Base-by-base conservation (phyloP, 2,888 invertebrate species). In the Acronicta alni region DNA sequence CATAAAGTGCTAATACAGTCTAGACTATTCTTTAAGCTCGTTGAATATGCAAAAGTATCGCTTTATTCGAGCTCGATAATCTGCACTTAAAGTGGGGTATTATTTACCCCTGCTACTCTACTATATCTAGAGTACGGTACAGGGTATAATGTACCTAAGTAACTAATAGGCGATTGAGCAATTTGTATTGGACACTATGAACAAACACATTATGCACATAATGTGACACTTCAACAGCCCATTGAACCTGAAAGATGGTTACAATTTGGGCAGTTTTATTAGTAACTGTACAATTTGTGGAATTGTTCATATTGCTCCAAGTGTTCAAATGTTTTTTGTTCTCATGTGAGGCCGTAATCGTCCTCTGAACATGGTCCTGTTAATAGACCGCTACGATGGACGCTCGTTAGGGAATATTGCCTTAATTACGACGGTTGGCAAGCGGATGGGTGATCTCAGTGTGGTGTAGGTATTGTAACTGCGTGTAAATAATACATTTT, bases 1-100 rank as follows among this genome's bases (percentile, higher is more conserved):
- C 45, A 57, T 63, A 49, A 51, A 56, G 41, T 67, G 30, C 46
- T 49, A 35, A 59, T 26, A 16, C 38, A 35, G 72, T 68, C 67
- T 68, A 68, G 67, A 72, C 72, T 38, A 38, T 47, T 55, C 68
- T 44, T 72, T 60, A 72, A 45, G 20, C 46, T 26, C 47, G 16
- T 51, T 72, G 44, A 69, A 69, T 73, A 73, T 62, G 57, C 70
- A 69, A 69, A 63, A 48, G 51, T 53, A 69, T 70, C 54, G n/a
- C 48, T 51, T 52, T 63, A 73, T 73, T 63, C 37, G 20, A 68
- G 45, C 54, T 52, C 53, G n/a, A 65, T 73, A 63, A 71, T 71
- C 52, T 70, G 42, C 60, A 58, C 64, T 46, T 53, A 35, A 53
- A 53, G 48, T 53, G 43, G 68, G 18, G 45, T 57, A 43, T 70